Conservation (phyloP, 1,140 invertebrate species). For the Lepidotrigona ventralis region DNA sequence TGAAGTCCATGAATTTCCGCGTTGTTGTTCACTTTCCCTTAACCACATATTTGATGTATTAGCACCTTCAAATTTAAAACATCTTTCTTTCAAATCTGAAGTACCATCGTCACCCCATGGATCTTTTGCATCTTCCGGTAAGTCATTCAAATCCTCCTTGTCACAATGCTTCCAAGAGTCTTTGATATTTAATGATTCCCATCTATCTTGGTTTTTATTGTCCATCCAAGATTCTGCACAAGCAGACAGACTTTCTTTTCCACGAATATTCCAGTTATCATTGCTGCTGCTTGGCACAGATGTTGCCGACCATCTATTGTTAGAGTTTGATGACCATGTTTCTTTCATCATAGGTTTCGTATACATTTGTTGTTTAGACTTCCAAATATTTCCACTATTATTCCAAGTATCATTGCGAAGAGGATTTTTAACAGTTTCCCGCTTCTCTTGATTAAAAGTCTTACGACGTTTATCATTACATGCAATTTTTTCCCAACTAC, state of each 20-base stretch:
- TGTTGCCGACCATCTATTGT: conserved; percentile 44
- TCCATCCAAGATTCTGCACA: conserved; percentile 59
- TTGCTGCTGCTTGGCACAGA: conserved; percentile 28
- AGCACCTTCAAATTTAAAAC: conserved; percentile 38
- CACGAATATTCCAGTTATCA: conserved; percentile 68
- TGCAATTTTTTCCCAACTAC: conserved; percentile 52
- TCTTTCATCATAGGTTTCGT: conserved; percentile 52
- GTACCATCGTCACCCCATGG: conserved; percentile 76
- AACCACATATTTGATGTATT: conserved; percentile 18
- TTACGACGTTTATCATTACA: conserved; percentile 56
- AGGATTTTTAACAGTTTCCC: conserved; percentile 39
- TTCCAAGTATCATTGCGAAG: conserved; percentile 23
- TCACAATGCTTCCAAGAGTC: conserved; percentile 52
- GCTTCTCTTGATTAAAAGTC: conserved; percentile 39
- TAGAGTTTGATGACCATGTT: conserved; percentile 44
- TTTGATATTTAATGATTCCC: conserved; percentile 59
- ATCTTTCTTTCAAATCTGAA: conserved; percentile 55
- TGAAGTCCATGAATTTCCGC: conserved; percentile 40
- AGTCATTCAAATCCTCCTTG: conserved; percentile 76
- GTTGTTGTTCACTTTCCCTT: conserved; percentile 45
- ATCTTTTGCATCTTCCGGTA: conserved; percentile 78
- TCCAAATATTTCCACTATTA: conserved; percentile 54
- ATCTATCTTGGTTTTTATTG: conserved; percentile 47
- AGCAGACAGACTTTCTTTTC: conserved; percentile 59
- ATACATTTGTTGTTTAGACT: conserved; percentile 48